These are phyloP conservation scores for Poecilia latipinna DNA, from an alignment of 2,113 vertebrate genomes.

Conservation along the genomic window DNA sequence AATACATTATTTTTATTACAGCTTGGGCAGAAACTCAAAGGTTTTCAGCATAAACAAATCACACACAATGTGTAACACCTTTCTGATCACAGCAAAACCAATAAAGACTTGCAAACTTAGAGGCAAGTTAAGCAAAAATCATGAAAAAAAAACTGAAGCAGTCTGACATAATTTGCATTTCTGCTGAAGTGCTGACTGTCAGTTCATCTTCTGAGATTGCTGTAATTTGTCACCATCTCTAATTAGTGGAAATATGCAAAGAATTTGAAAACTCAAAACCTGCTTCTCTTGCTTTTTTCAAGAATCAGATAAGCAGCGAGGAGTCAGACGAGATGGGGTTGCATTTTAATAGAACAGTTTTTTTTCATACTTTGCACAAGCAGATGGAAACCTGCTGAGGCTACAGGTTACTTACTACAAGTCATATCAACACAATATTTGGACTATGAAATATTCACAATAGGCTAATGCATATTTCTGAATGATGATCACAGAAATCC, in stretches of 20 bases:
- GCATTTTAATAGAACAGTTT: slow-evolving; percentile 19
- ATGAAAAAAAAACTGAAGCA: neutral
- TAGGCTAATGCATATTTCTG: neutral
- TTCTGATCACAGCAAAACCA: slow-evolving; percentile 26
- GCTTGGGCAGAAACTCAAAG: neutral
- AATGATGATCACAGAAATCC: neutral
- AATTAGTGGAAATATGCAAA: slow-evolving; percentile 46
- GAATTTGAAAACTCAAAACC: slow-evolving; percentile 31
- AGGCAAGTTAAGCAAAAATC: neutral
- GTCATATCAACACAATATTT: neutral
- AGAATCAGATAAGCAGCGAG: slow-evolving; percentile 24
- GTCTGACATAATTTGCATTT: slow-evolving; percentile 62
- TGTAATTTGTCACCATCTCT: slow-evolving; percentile 54
- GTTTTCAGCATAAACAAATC: slow-evolving; percentile 8
- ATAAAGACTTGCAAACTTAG: slow-evolving; percentile 37
- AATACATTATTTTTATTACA: neutral
- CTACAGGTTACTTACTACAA: neutral
- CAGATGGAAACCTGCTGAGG: slow-evolving; percentile 8
- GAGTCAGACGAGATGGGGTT: slow-evolving; percentile 10
- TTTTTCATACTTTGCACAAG: slow-evolving; percentile 3
- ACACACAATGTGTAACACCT: neutral
- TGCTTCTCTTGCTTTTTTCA: slow-evolving; percentile 31
- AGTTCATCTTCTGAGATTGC: slow-evolving; percentile 53
- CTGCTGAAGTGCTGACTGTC: slow-evolving; percentile 56
- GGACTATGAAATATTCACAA: neutral